A percentile compares a stretch with the other conserved stretches of the same genome.
Evolutionary conservation across 1,140 invertebrate genomes (phyloP).

Genomic region (Ceratina japonica): DNA sequence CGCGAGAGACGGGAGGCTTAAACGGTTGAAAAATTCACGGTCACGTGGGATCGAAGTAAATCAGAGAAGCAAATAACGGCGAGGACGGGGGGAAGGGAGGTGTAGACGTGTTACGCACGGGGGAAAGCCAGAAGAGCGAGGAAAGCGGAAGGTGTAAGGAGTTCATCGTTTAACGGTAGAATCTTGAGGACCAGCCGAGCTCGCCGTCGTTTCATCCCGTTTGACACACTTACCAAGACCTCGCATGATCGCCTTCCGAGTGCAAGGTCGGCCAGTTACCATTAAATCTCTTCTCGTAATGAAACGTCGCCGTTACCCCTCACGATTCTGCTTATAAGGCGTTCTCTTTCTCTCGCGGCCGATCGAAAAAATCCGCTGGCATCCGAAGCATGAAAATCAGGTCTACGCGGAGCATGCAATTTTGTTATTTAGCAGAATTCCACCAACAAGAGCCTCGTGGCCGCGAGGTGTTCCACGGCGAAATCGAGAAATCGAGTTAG

Average conservation of each 20-base stretch:
- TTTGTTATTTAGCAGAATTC: neutral
- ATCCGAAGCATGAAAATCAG: slow-evolving; percentile 25
- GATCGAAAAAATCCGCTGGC: neutral
- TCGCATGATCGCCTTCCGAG: slow-evolving; percentile 56
- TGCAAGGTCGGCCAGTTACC: slow-evolving; percentile 61
- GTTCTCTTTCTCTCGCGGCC: neutral
- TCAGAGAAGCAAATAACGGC: neutral
- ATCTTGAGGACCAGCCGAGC: slow-evolving; percentile 55
- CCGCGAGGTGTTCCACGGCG: too few relatives aligned
- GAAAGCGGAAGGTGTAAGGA: slow-evolving; percentile 64
- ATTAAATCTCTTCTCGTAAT: slow-evolving; percentile 55
- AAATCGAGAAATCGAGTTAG: too few relatives aligned
- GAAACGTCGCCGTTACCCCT: slow-evolving; percentile 2
- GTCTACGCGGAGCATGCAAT: neutral
- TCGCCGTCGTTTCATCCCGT: slow-evolving; percentile 59
- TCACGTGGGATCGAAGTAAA: neutral
- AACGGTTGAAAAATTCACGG: slow-evolving; percentile 4
- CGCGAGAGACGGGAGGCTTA: neutral
- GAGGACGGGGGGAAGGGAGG: neutral
- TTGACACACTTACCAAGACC: slow-evolving; percentile 65
- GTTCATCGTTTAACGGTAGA: slow-evolving; percentile 65
- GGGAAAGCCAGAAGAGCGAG: slow-evolving; percentile 50
- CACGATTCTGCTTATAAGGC: slow-evolving; percentile 17
- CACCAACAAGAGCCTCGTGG: neutral
- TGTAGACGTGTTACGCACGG: slow-evolving; percentile 36